phyloP scores from a whole-genome alignment of 2,797 vertebrate species.

The Yasuhikotakia modesta region DNA sequence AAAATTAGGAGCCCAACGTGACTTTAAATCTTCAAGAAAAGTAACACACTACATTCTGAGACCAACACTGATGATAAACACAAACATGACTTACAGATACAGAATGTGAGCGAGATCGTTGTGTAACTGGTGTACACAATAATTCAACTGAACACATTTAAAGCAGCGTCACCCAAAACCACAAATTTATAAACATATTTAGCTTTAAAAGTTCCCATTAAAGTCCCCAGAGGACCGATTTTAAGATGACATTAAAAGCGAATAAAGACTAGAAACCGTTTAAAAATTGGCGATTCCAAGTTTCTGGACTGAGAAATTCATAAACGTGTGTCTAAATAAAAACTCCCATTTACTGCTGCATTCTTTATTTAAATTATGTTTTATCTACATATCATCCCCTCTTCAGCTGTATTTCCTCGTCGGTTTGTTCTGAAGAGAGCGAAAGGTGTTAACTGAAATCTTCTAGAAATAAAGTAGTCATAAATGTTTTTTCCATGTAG shows the following conservation, averaged over 20 bases:
- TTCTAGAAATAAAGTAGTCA: slow-evolving; percentile 1
- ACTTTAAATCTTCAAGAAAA: too few relatives aligned
- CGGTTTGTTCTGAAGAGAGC: slow-evolving; percentile 24
- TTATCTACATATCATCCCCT: slow-evolving; percentile 5
- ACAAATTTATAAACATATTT: too few relatives aligned
- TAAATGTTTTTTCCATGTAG: background rate
- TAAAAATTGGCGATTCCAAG: too few relatives aligned
- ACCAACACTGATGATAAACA: background rate
- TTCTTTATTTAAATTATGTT: background rate
- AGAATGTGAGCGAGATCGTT: background rate
- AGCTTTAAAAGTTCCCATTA: too few relatives aligned
- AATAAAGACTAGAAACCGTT: too few relatives aligned
- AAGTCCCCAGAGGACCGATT: background rate
- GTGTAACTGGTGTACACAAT: slow-evolving; percentile 32
- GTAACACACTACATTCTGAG: too few relatives aligned
- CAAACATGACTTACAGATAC: too few relatives aligned
- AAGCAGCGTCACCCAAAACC: slow-evolving; percentile 58
- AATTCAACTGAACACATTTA: slow-evolving; percentile 57
- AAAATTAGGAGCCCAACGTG: background rate
- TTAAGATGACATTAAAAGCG: background rate
- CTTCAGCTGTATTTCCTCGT: slow-evolving; percentile 2
- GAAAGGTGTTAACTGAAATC: background rate
- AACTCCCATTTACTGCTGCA: too few relatives aligned
- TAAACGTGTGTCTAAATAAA: too few relatives aligned
- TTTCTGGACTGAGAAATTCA: too few relatives aligned